Evolutionary conservation across 2,797 vertebrate genomes (phyloP), one percentile per base, ranked within the genome.

Genomic region (Acanthurus leucopareius): DNA sequence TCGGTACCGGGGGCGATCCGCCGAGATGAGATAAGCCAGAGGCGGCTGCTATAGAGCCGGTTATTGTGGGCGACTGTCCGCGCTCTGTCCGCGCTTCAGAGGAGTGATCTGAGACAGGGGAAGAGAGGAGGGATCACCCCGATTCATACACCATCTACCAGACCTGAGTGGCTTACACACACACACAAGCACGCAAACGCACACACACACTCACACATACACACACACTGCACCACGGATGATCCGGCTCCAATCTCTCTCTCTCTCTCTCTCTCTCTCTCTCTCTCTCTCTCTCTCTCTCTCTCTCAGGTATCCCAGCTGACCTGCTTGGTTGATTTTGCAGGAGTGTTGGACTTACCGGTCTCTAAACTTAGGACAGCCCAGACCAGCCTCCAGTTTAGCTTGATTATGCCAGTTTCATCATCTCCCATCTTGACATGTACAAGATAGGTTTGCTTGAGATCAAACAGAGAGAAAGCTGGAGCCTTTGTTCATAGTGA

Each of bases 221-320:
- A 49, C 60, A 65, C 73, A 73, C 65, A 79, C 77, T 88, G 86
- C 89, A 86, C 63, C 87, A 86, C 70, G 53, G 61, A 79, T 73
- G 82, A 83, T 89, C 57, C 49, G 22, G 22, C 19, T 49, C 20
- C 54, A 56, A 35, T 49, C 59, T 56, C 38, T 20, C 59, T 47
- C 66, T 17, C 60, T 28, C 42, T 52, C 19, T 60, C 51, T 56
- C 53, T 56, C 20, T 63, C 38, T 62, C 58, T 48, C 67, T 66
- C 48, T 66, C 19, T 63, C 51, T 20, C 5, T 40, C 58, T 40
- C 57, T 47, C 51, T 25, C 66, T 40, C 22, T 1, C 3, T 35
- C 51, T 67, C 56, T 75, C 58, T 47, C 58, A 71, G 63, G 40
- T n/a, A 67, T 28, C 51, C 35, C 17, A 40, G 35, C 61, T 76